Evolutionary conservation across 2,888 invertebrate species (phyloP), one percentile per base, ranked within the genome.

Genomic region (Apamea epomidion): DNA sequence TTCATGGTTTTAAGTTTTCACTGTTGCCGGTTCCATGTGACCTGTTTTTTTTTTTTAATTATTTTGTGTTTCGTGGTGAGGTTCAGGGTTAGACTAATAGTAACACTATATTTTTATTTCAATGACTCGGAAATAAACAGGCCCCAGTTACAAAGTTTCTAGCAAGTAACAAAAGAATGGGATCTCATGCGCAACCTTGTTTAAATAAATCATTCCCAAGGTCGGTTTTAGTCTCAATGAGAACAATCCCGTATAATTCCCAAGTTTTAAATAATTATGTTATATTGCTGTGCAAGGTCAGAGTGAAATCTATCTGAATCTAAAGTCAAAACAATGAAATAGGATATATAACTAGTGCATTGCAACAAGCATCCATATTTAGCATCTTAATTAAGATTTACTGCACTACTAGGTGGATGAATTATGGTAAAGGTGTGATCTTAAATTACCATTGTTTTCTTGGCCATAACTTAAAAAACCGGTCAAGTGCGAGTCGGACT

Each of bases 271-370:
- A 71, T 62, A 64, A 74, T 60, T 70, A 45, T 58, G 45, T 51
- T 16, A 74, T 64, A 37, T 76, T 65, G 65, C 45, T 32, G 54
- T 32, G 25, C 69, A 84, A 86, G 83, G 86, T 86, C 73, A 73
- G 16, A 42, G 76, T 68, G 14, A 68, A 80, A 87, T 76, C n/a
- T 25, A 83, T 86, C 18, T 64, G 60, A 25, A 32, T 60, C 0
- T 62, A 54, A 85, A 65, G 71, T 69, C 76, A 87, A 87, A 85
- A 80, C 74, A 85, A 87, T 85, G 51, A 62, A 84, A 85, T 69
- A 10, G 4, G 68, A 77, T 80, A 82, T 3, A 32, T 32, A 25
- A 3, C 16, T 29, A 42, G 25, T n/a, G n/a, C n/a, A n/a, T n/a
- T n/a, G n/a, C n/a, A n/a, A n/a, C 73, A 45, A 69, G n/a, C 32